These are phyloP conservation scores for Folsomia manolachei DNA, from an alignment of 2,888 invertebrate genomes.

Conservation along the genomic window DNA sequence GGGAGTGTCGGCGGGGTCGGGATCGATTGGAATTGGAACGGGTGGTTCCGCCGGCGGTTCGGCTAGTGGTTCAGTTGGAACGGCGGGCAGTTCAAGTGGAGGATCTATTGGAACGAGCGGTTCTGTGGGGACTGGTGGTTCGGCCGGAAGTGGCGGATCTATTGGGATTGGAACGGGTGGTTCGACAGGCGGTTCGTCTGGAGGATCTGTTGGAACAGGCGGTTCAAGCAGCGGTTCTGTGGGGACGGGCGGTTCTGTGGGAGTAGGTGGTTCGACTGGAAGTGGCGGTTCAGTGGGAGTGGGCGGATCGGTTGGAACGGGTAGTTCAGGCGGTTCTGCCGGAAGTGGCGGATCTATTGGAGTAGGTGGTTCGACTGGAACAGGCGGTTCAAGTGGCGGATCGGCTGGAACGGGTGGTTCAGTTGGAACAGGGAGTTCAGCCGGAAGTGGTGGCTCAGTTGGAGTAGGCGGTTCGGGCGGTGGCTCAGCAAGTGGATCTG, in stretches of 20 bases:
- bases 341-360: constrained; percentile 9
- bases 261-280: neutral
- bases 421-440: neutral
- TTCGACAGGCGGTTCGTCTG: neutral
- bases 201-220: neutral
- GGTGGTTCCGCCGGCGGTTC: neutral
- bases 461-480: neutral
- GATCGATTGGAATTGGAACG: neutral
- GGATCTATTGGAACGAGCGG: neutral
- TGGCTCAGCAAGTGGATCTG: neutral
- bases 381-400: constrained; percentile 2
- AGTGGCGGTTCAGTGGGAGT: constrained; percentile 1
- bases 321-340: neutral
- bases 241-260: neutral
- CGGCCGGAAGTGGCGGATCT: neutral
- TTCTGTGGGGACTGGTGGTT: neutral
- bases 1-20: neutral
- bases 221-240: neutral
- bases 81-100: neutral
- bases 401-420: neutral
- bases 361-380: neutral
- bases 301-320: neutral
- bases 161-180: neutral
- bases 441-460: neutral
- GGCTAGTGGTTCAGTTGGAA: neutral